Evolutionary conservation across 2,797 vertebrate genomes (phyloP).

Genomic region (Sylvilagus floridanus): DNA sequence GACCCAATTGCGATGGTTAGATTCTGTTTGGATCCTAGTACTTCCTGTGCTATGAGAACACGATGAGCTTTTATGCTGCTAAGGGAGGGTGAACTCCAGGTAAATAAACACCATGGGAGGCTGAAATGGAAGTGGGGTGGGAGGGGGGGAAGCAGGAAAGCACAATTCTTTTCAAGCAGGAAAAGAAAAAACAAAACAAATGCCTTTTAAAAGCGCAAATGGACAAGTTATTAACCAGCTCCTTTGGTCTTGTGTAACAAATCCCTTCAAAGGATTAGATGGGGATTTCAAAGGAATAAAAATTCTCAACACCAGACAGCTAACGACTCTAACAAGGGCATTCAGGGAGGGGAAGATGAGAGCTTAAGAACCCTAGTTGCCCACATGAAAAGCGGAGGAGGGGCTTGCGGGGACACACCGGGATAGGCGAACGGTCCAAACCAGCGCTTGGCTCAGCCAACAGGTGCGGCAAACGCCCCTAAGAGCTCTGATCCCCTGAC

Average conservation of each 20-base stretch:
- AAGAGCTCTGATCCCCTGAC: not conserved
- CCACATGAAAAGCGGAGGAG: conserved; percentile 24
- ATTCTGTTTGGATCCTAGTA: conserved; percentile 68
- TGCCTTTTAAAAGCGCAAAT: conserved; percentile 79
- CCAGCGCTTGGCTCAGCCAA: conserved; percentile 8
- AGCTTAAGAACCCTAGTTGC: conserved; percentile 52
- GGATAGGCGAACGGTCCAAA: not conserved
- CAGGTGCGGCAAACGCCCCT: not conserved
- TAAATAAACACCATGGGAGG: conserved; percentile 78
- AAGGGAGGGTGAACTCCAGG: conserved; percentile 76
- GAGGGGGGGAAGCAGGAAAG: conserved; percentile 64
- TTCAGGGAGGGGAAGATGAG: conserved; percentile 70
- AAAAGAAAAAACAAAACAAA: conserved; percentile 70
- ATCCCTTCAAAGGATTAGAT: conserved; percentile 75
- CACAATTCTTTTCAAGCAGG: conserved; percentile 72
- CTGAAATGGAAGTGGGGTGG: conserved; percentile 52
- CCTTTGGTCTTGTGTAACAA: conserved; percentile 82
- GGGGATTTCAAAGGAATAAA: conserved; percentile 75
- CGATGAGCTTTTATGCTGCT: conserved; percentile 74
- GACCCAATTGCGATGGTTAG: conserved; percentile 72
- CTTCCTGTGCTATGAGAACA: conserved; percentile 81
- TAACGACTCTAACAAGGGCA: conserved; percentile 82
- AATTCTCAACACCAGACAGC: conserved; percentile 83
- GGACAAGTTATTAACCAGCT: conserved; percentile 74
- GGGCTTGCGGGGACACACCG: not conserved